Base-by-base conservation (phyloP, 2,113 vertebrate species). In the Xiphophorus maculatus region DNA sequence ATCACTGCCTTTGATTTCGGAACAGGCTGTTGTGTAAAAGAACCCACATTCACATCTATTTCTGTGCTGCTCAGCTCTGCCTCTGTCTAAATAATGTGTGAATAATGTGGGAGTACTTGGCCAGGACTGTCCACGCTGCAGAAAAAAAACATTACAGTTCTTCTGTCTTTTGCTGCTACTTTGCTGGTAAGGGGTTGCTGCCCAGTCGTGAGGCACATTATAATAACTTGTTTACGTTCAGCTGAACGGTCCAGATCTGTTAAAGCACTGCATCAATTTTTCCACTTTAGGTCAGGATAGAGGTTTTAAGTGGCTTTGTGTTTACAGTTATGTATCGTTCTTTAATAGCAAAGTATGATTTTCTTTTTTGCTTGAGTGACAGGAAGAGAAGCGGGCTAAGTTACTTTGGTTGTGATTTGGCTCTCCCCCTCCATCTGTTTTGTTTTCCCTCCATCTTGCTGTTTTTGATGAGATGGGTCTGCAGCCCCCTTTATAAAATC, bases 401-500 rank as follows among this genome's bases (percentile, higher is more conserved):
- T 91, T 84, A 90, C 83, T 90, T 81, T 81, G 82, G 82, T 87
- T 79, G 83, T 88, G 81, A 90, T 90, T 91, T 88, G 85, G 83
- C 86, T 92, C 90, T 88, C 91, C 88, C 87, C 87, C 90, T 93
- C 94, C 93, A 94, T 95, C 94, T 94, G 94, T 94, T 94, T 93
- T 94, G 93, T 94, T 94, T 95, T 93, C 87, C 87, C 92, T 94
- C 93, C 91, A 93, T 94, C 92, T 92, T 91, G 90, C 89, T 89
- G 86, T 93, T 94, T 95, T 92, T 95, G 94, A 95, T 94, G 94
- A 95, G 94, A 91, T 92, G 92, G 93, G 94, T 95, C 93, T 91
- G 94, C 94, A 92, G 92, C 93, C 93, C 91, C 91, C 93, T 94
- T 94, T 94, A 97, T 97, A 97, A 97, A 98, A 99, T 98, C 97